Conservation (phyloP, 2,888 invertebrate species). For the Cartodere bifasciata region DNA sequence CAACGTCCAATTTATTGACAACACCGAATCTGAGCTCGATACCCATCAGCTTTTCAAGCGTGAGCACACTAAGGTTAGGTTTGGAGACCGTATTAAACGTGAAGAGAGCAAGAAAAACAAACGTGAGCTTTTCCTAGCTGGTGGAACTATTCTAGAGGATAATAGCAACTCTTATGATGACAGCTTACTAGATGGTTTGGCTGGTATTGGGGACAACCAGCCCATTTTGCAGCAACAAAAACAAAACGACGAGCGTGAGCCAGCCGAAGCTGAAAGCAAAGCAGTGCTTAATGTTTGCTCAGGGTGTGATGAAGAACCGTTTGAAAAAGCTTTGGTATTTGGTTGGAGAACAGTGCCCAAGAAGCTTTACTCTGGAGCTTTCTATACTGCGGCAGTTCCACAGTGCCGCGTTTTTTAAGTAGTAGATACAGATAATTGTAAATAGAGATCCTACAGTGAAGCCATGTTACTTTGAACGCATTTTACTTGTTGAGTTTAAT, state of each 20-base stretch:
- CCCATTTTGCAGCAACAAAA: constrained; percentile 47
- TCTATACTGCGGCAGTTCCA: constrained; percentile 52
- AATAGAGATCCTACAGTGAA: too few species aligned
- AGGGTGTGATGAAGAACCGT: constrained; percentile 64
- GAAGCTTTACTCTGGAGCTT: constrained; percentile 60
- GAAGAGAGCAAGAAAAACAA: constrained; percentile 33
- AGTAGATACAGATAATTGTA: too few species aligned
- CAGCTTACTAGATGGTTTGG: constrained; percentile 49
- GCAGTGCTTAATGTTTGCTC: constrained; percentile 69
- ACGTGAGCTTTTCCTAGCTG: constrained; percentile 52
- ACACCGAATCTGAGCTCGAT: constrained; percentile 27
- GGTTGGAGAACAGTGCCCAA: constrained; percentile 65
- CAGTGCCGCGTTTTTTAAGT: constrained; percentile 37
- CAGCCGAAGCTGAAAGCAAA: constrained; percentile 71
- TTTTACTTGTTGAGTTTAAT: too few species aligned
- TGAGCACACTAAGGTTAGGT: constrained; percentile 17
- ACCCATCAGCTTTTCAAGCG: constrained; percentile 42
- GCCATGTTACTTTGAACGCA: too few species aligned
- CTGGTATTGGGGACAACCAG: constrained; percentile 54
- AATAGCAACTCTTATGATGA: constrained; percentile 31
- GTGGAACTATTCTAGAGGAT: constrained; percentile 57
- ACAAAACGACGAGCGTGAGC: constrained; percentile 59
- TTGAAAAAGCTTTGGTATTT: constrained; percentile 64
- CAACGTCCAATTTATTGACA: constrained; percentile 51
- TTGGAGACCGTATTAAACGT: constrained; percentile 5